Evolutionary conservation across 2,113 vertebrate species (phyloP), one percentile per base, ranked within the genome.

Genomic region (Corythornis cristatus): DNA sequence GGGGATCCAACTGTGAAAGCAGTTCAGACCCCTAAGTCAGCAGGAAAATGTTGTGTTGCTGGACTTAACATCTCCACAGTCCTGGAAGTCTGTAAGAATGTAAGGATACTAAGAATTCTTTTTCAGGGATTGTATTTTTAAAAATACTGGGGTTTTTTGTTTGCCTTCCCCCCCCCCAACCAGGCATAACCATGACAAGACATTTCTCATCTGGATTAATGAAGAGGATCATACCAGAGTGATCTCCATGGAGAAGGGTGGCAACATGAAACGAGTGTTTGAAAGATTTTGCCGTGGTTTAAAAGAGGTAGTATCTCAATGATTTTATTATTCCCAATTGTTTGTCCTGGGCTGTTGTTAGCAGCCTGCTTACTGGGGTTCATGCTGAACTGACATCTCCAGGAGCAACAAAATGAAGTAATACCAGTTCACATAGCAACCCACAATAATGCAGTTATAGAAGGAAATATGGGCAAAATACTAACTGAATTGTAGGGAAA

Each of bases 221-320:
- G 99, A 99, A 89, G 99, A 99, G 89, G 99, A 99, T 93, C 99
- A 99, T 94, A 99, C 98, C 57, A 98, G 37, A 37, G 37, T 99
- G 74, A 99, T 99, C 96, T 99, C 99, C 82, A 99, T 99, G 99
- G 99, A 99, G 93, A 99, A 98, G 87, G 98, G 99, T 50, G 98
- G 99, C 83, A 99, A 99, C 92, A 99, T 99, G 99, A 99, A 99
- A 86, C 96, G 98, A 35, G 99, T 99, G 67, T 99, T 99, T 97
- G 99, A 99, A 77, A 98, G 98, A 71, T 99, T 99, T 97, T 99
- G 99, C 90, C 98, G 97, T 80, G 99, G 99, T 89, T 97, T 99
- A 8, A 98, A 98, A 95, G 98, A 99, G 97, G 99, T 99, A 97
- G 62, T 64, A 66, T 53, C 42, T 71, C 60, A 12, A n/a, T 17